Percentiles rank a stretch among this genome's conserved stretches.
Conservation (phyloP, 2,888 invertebrate species). For the Sinopyrophorus schimmeli region DNA sequence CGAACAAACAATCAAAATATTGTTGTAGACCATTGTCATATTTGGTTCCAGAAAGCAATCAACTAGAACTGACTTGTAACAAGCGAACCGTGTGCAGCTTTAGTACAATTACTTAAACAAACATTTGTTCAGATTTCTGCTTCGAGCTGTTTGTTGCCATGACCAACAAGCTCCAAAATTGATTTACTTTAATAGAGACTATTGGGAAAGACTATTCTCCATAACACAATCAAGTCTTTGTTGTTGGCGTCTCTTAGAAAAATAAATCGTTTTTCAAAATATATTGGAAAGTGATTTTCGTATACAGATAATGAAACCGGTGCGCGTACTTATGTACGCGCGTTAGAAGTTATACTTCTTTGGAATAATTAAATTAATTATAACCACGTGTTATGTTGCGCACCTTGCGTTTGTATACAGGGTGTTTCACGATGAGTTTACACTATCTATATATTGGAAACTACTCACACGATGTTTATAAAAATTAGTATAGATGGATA, state of each 20-base stretch:
- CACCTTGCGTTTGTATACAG: too few relatives aligned
- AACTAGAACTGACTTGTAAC: slow-evolving; percentile 16
- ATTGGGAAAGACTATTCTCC: slow-evolving; percentile 4
- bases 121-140: slow-evolving; percentile 27
- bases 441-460: too few relatives aligned
- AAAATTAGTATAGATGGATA: too few relatives aligned
- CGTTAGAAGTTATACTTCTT: too few relatives aligned
- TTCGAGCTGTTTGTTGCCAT: slow-evolving; percentile 22
- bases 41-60: slow-evolving; percentile 19
- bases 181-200: slow-evolving; percentile 15
- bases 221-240: slow-evolving; percentile 3
- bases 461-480: too few relatives aligned
- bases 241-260: not conserved
- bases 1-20: slow-evolving; percentile 12
- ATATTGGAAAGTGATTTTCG: too few relatives aligned
- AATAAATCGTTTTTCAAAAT: slow-evolving; percentile 9
- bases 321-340: too few relatives aligned
- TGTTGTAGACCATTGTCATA: slow-evolving; percentile 19
- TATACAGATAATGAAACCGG: too few relatives aligned
- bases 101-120: slow-evolving; percentile 27
- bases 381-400: too few relatives aligned
- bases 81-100: slow-evolving; percentile 22
- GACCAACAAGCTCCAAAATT: slow-evolving; percentile 17
- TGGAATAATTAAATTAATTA: too few relatives aligned
- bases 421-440: too few relatives aligned